Evolutionary conservation across 2,888 invertebrate genomes (phyloP), one percentile per base, ranked within the genome.

Genomic region (Cephus nigrinus): DNA sequence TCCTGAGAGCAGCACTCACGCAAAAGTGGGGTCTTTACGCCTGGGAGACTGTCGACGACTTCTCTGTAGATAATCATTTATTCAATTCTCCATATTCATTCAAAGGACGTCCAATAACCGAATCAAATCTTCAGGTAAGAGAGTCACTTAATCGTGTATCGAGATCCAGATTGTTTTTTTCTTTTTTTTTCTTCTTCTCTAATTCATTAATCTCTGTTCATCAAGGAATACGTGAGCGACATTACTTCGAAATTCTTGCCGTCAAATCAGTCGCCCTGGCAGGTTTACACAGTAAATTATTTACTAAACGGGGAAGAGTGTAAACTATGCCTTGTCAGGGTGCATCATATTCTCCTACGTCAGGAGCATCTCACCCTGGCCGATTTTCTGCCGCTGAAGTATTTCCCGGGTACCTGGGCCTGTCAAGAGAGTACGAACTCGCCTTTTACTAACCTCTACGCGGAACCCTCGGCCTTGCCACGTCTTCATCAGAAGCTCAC

Each of bases 1-100:
- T 95, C 79, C 90, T 97, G 55, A 93, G 94, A 3, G 95, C 95
- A 76, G 92, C 93, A 69, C 90, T 97, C 74, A 94, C 95, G 0
- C 95, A 95, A 0, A 94, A 95, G 85, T 96, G 95, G 94, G 96
- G 96, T 0, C 94, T 95, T 82, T 97, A 97, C 88, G 96, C 95
- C 0, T 97, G 97, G 97, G 93, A 93, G 85, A 91, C 91, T 11
- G 91, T 92, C 68, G 92, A 92, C 0, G 91, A 93, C 68, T 96
- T 95, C 88, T 92, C 93, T 75, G 90, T 95, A 71, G 95, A 96
- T 79, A 95, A 96, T 88, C 96, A 97, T 86, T 92, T 96, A 12
- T 91, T 95, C 15, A 90, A 94, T 0, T 94, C 95, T 4, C 94
- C 94, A 3, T 93, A 93, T 40, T 93, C 93, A 23, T 95, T 94